These are phyloP conservation scores for Hoplias malabaricus DNA, from an alignment of 2,113 vertebrate genomes.

Conservation along the genomic window DNA sequence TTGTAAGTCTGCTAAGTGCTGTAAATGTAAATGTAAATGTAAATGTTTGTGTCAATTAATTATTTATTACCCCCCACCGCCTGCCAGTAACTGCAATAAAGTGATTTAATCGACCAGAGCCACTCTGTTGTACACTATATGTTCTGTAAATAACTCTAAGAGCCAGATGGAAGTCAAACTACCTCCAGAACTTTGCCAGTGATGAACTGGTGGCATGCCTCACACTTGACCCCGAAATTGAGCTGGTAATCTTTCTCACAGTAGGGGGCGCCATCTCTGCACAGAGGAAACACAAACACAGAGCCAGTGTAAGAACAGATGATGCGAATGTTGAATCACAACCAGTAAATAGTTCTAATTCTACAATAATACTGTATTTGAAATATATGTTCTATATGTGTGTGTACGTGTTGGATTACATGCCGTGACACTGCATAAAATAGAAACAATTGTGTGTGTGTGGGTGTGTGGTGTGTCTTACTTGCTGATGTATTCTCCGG, in stretches of 20 bases:
- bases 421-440: no score
- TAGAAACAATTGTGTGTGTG: background rate
- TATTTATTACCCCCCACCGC: no score
- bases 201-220: constrained; percentile 91
- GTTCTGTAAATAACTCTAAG: background rate
- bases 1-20: no score
- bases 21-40: no score
- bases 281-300: background rate
- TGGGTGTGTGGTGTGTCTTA: constrained; percentile 65
- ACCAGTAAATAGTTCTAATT: background rate
- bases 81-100: no score
- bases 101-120: no score
- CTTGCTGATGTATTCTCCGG: constrained; percentile 98
- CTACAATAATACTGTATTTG: background rate
- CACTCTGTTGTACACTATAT: no score
- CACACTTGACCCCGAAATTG: constrained; percentile 92
- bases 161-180: constrained; percentile 41
- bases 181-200: constrained; percentile 97
- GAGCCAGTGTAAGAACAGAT: background rate
- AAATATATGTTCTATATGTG: background rate
- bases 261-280: constrained; percentile 89
- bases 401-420: no score
- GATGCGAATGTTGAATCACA: background rate
- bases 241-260: constrained; percentile 96
- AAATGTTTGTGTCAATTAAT: no score